Percentiles rank a stretch among this genome's conserved stretches.
Evolutionary conservation across 2,888 invertebrate genomes (phyloP).

Genomic region (Chrysotoxum bicinctum): DNA sequence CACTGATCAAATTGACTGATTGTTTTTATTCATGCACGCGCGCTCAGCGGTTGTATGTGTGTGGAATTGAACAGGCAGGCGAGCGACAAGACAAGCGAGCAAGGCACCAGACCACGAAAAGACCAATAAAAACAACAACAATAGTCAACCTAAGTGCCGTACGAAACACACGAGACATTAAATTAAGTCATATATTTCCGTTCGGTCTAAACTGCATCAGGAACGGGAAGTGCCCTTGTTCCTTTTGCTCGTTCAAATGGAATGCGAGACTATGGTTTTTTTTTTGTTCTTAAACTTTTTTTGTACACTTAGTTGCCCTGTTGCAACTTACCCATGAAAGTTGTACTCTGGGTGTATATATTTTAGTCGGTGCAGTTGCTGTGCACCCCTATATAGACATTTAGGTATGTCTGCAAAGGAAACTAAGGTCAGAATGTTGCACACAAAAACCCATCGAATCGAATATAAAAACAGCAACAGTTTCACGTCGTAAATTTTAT

Average conservation of each 20-base stretch:
- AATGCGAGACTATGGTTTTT: constrained; percentile 44
- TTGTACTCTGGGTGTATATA: constrained; percentile 8
- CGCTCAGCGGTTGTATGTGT: constrained; percentile 62
- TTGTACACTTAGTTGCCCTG: constrained; percentile 6
- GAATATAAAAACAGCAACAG: constrained; percentile 73
- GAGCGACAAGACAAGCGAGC: constrained; percentile 64
- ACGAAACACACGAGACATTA: constrained; percentile 73
- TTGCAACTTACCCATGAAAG: constrained; percentile 5
- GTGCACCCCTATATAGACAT: constrained; percentile 44
- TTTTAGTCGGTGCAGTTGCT: constrained; percentile 7
- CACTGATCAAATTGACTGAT: constrained; percentile 81
- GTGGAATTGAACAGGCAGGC: constrained; percentile 38
- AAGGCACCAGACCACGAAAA: constrained; percentile 61
- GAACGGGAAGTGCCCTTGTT: constrained; percentile 66
- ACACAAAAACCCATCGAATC: constrained; percentile 46
- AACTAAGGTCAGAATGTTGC: constrained; percentile 31
- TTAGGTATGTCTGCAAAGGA: constrained; percentile 32
- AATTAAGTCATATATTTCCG: constrained; percentile 74
- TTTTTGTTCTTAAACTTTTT: constrained; percentile 14
- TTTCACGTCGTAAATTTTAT: constrained; percentile 81
- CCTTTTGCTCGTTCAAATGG: constrained; percentile 39
- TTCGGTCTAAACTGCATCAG: constrained; percentile 55
- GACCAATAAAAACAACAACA: constrained; percentile 37
- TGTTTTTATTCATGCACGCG: constrained; percentile 79
- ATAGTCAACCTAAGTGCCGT: constrained; percentile 63